Evolutionary conservation across 2,888 invertebrate genomes (phyloP).

Genomic region (Halocaridina rubra): DNA sequence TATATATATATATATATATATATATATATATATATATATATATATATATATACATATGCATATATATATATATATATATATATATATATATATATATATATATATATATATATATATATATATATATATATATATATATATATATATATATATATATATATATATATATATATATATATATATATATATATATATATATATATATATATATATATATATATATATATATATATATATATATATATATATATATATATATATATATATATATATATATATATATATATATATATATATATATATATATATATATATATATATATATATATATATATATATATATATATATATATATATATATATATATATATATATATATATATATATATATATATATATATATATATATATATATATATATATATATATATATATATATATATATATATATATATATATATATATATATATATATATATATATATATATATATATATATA

Average conservation of each 20-base stretch:
- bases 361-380: neutral
- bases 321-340: neutral
- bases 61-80: neutral
- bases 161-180: neutral
- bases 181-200: constrained; percentile 5
- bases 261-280: constrained; percentile 8
- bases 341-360: neutral
- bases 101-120: constrained; percentile 4
- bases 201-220: neutral
- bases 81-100: constrained; percentile 1
- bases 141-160: constrained; percentile 4
- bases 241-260: neutral
- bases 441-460: constrained; percentile 8
- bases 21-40: neutral
- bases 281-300: constrained; percentile 4
- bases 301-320: constrained; percentile 8
- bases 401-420: neutral
- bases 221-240: neutral
- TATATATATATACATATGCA: neutral
- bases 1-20: neutral
- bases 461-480: neutral
- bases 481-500: constrained; percentile 1
- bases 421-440: constrained; percentile 8
- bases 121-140: constrained; percentile 8
- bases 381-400: neutral